Evolutionary conservation across 2,888 invertebrate genomes (phyloP).

Genomic region (Barypeithes pellucidus): DNA sequence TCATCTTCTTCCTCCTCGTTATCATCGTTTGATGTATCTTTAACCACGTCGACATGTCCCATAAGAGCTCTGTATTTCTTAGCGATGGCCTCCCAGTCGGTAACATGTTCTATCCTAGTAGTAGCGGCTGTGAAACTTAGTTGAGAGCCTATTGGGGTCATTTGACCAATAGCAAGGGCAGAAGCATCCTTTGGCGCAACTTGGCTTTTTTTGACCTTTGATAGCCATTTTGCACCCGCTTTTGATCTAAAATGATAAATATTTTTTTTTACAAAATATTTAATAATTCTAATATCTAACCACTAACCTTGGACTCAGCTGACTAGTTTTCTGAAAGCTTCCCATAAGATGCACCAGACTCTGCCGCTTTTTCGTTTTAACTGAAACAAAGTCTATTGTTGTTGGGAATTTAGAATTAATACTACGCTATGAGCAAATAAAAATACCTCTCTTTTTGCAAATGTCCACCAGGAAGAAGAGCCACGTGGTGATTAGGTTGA

Average conservation of each 20-base stretch:
- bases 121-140: slow-evolving; percentile 84
- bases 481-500: slow-evolving; percentile 97
- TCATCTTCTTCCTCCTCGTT: slow-evolving; percentile 67
- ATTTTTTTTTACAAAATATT: too few species aligned
- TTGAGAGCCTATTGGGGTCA: slow-evolving; percentile 89
- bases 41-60: slow-evolving; percentile 76
- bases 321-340: slow-evolving; percentile 78
- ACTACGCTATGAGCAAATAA: slow-evolving; percentile 37
- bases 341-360: slow-evolving; percentile 89
- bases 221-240: slow-evolving; percentile 91
- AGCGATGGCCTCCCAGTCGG: slow-evolving; percentile 93
- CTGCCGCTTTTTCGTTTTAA: slow-evolving; percentile 74
- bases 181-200: slow-evolving; percentile 86
- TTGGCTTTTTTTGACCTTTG: slow-evolving; percentile 90
- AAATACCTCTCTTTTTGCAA: slow-evolving; percentile 76
- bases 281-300: too few species aligned
- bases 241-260: slow-evolving; percentile 73
- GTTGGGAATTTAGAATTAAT: slow-evolving; percentile 21
- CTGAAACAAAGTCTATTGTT: slow-evolving; percentile 61
- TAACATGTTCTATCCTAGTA: slow-evolving; percentile 89
- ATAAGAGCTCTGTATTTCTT: slow-evolving; percentile 88
- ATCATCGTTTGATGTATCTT: slow-evolving; percentile 65
- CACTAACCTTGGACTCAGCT: slow-evolving; percentile 80
- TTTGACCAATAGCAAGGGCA: slow-evolving; percentile 84
- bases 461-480: slow-evolving; percentile 87